phyloP scores from a whole-genome alignment of 2,797 vertebrate genomes.

The Alauda arvensis region DNA sequence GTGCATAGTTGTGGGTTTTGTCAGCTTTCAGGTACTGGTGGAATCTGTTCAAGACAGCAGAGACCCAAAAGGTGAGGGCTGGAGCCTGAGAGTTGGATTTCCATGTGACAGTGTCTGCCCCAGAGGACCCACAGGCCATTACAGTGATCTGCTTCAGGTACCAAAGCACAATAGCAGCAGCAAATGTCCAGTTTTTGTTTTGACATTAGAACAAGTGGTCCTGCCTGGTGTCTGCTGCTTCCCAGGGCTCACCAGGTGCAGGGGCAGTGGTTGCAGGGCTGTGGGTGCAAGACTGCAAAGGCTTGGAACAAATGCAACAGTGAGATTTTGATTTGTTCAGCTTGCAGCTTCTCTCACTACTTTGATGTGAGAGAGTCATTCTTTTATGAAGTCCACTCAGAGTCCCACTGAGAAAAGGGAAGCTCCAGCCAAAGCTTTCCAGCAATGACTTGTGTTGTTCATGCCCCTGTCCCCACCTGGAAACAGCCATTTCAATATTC shows the following conservation, averaged over 20 bases:
- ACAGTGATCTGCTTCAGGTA: no score
- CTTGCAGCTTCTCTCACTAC: slow-evolving; percentile 53
- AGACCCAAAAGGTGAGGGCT: not conserved
- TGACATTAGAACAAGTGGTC: not conserved
- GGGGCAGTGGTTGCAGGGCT: not conserved
- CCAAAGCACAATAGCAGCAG: not conserved
- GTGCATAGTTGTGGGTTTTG: not conserved
- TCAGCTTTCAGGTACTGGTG: not conserved
- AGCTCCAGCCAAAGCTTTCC: slow-evolving; percentile 73
- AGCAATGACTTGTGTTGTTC: not conserved
- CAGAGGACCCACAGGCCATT: not conserved
- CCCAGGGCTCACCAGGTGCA: not conserved
- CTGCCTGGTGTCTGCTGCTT: not conserved
- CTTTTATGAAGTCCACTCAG: slow-evolving; percentile 47
- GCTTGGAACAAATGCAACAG: not conserved
- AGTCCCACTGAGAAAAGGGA: slow-evolving; percentile 71
- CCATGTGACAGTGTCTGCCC: not conserved
- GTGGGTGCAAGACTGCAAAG: not conserved
- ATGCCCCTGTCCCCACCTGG: not conserved
- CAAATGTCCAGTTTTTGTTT: not conserved
- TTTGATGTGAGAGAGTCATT: not conserved
- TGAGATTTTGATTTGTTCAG: slow-evolving; percentile 50
- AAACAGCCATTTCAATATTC: slow-evolving; percentile 51
- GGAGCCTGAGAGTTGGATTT: not conserved
- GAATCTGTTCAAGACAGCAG: not conserved